These are phyloP conservation scores for Syngnathoides biaculeatus DNA, from an alignment of 2,113 vertebrate genomes.

Conservation along the genomic window DNA sequence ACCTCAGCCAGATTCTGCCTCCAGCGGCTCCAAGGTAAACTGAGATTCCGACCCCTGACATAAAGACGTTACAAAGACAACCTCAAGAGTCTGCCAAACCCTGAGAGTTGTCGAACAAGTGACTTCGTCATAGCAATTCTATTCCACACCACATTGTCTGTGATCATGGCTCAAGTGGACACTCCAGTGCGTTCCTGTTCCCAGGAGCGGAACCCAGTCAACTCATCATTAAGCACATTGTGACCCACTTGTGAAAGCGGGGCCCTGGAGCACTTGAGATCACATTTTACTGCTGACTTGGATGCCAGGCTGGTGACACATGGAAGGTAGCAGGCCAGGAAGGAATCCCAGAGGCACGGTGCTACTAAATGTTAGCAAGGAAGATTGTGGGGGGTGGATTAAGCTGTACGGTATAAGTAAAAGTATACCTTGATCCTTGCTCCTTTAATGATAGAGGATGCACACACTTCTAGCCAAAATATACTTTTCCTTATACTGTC, in stretches of 20 bases:
- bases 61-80: no score
- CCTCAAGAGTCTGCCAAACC: not conserved
- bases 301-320: conserved; percentile 30
- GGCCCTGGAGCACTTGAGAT: conserved; percentile 30
- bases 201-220: not conserved
- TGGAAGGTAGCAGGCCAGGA: conserved; percentile 11
- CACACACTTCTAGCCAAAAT: not conserved
- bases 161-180: not conserved
- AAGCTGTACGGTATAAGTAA: not conserved
- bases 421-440: not conserved
- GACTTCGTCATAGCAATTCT: not conserved
- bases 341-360: conserved; percentile 18
- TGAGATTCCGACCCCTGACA: no score
- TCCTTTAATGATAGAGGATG: not conserved
- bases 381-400: not conserved
- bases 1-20: no score
- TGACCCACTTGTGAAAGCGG: conserved; percentile 15
- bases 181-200: conserved; percentile 7
- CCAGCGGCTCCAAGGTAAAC: no score
- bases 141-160: not conserved
- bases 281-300: conserved; percentile 47
- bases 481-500: not conserved
- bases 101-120: not conserved
- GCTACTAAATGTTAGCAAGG: not conserved
- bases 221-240: conserved; percentile 18